Conservation (phyloP, 2,797 vertebrate genomes). For the Spinus pinus region DNA sequence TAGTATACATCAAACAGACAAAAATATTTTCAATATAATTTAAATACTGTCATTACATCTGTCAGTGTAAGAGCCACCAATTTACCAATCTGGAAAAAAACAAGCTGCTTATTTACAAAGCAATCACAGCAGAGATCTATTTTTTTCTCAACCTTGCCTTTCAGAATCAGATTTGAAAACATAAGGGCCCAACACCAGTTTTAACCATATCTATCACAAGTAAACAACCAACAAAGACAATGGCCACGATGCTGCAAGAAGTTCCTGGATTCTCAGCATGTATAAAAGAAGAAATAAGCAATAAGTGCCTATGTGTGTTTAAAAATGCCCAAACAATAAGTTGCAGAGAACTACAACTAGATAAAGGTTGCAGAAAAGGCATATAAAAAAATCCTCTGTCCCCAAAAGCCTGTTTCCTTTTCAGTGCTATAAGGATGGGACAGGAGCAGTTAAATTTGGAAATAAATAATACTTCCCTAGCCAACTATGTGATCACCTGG, state of each 20-base stretch:
- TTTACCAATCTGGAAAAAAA: constrained; percentile 14
- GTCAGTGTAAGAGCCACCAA: constrained; percentile 15
- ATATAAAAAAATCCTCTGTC: background rate
- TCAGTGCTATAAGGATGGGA: background rate
- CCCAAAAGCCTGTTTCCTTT: background rate
- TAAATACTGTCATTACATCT: constrained; percentile 57
- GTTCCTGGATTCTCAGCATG: background rate
- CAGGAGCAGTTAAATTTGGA: background rate
- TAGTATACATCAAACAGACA: constrained; percentile 74
- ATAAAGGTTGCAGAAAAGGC: background rate
- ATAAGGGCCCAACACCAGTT: background rate
- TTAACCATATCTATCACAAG: background rate
- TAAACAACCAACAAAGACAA: background rate
- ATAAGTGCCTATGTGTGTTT: background rate
- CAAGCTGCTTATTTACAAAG: constrained; percentile 25
- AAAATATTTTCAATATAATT: constrained; percentile 67
- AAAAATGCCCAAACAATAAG: background rate
- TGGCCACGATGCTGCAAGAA: fast-evolving
- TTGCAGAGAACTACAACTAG: background rate
- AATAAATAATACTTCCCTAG: background rate
- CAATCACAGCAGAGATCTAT: background rate
- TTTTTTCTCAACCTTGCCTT: constrained; percentile 26
- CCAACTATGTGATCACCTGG: fast-evolving
- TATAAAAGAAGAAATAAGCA: background rate
- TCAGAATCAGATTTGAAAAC: background rate